Conservation (phyloP, 2,797 vertebrate genomes). For the Sebastes oblongus region DNA sequence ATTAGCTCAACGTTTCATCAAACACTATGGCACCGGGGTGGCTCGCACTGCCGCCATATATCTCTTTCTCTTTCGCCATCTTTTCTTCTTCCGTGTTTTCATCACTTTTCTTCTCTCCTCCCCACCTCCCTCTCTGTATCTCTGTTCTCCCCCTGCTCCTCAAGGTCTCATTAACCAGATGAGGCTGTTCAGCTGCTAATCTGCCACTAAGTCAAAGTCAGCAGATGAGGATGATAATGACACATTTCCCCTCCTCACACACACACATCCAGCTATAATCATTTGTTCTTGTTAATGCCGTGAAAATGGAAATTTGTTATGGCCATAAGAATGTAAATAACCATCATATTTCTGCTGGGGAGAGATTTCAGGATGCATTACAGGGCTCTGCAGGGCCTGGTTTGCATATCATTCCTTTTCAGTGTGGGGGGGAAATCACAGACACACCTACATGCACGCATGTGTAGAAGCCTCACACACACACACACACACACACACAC, state of each 20-base stretch:
- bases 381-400: conserved; percentile 35
- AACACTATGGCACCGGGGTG: conserved; percentile 59
- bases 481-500: background rate
- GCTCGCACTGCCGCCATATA: conserved; percentile 29
- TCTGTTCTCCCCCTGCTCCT: conserved; percentile 13
- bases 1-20: conserved; percentile 76
- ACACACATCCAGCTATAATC: conserved; percentile 30
- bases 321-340: conserved; percentile 56
- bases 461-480: background rate
- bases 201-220: conserved; percentile 64
- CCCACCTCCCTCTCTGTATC: background rate
- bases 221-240: conserved; percentile 56
- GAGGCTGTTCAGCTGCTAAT: conserved; percentile 47
- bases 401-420: conserved; percentile 75
- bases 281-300: conserved; percentile 61
- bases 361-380: conserved; percentile 70
- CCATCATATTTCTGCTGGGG: conserved; percentile 38
- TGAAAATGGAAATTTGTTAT: conserved; percentile 58
- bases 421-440: conserved; percentile 8
- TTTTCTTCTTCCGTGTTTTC: conserved; percentile 13
- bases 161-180: conserved; percentile 66
- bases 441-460: conserved; percentile 16
- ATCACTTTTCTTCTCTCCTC: background rate
- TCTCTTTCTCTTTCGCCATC: conserved; percentile 11
- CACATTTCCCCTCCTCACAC: background rate